Base-by-base conservation (phyloP, 2,113 vertebrate genomes). In the Pampusana beccarii region DNA sequence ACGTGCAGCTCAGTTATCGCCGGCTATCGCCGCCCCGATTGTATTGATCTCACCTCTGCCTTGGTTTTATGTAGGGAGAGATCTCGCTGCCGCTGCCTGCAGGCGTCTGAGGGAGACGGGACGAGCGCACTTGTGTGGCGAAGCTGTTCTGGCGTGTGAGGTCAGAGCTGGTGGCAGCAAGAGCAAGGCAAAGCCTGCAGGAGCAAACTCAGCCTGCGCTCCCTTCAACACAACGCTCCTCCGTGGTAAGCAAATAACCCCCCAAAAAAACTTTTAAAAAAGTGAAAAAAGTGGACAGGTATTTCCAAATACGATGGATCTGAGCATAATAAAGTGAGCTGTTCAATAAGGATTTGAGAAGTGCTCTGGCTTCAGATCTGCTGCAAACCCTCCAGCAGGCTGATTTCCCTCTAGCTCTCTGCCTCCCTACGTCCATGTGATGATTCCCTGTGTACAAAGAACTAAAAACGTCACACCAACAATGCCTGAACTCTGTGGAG, bases 391-490 rank as follows among this genome's bases (percentile, higher is more conserved):
- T 73, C 65, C 65, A 40, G 56, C 31, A 79, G 61, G 40, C 2
- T 83, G 81, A 66, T 86, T 83, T 83, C 72, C 81, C 77, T 36
- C 94, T 61, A 66, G 86, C 12, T 66, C 34, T 51, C 80, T 46
- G 12, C 28, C 16, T 61, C 26, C 51, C 77, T 33, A 15, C 20
- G 11, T 29, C 81, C 40, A 2, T 4, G 21, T 17, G 34, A 71
- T 33, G 33, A 29, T 57, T 86, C 46, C 71, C 44, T 7, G 9
- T 0, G 0, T 6, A 46, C 8, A 50, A 61, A 62, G 42, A 50
- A 34, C 50, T 36, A 34, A 51, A 53, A 79, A 65, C 11, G 28
- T 28, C 54, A 40, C 88, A 26, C n/a, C 18, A 20, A 34, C 66
- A 79, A 16, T 2, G 54, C 28, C 61, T 17, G 20, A 56, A 36